phyloP scores from a whole-genome alignment of 2,113 vertebrate species.

The Varanus salvator region DNA sequence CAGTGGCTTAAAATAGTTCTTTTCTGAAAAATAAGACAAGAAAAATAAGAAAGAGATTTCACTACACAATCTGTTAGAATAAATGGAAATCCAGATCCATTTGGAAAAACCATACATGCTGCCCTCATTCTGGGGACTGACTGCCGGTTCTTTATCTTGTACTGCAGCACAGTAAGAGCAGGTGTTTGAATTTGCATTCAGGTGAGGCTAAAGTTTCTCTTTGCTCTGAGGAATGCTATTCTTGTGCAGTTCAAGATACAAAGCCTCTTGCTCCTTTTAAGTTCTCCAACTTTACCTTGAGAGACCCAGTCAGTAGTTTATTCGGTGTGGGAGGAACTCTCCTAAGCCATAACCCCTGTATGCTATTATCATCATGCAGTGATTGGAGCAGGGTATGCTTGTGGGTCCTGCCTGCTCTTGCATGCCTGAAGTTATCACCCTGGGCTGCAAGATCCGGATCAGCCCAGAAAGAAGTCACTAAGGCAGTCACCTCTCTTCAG shows the following conservation, averaged over 20 bases:
- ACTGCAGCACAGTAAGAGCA: not conserved
- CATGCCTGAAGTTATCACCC: too few relatives aligned
- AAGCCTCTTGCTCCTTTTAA: not conserved
- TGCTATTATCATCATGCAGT: not conserved
- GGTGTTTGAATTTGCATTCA: not conserved
- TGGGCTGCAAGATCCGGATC: too few relatives aligned
- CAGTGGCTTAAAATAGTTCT: not conserved
- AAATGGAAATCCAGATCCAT: slow-evolving; percentile 3
- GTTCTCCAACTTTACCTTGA: not conserved
- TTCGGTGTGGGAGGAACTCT: not conserved
- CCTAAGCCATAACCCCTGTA: not conserved
- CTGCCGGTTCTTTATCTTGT: not conserved
- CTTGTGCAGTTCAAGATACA: not conserved
- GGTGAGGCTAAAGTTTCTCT: not conserved
- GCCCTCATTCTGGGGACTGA: not conserved
- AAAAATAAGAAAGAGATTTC: not conserved
- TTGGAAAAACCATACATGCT: not conserved
- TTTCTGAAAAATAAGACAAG: not conserved
- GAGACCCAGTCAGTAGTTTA: not conserved
- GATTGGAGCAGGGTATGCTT: not conserved
- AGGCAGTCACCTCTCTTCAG: too few relatives aligned
- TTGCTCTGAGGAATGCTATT: not conserved
- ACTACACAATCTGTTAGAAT: not conserved
- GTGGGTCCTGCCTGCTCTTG: not conserved
- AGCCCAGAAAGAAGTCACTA: too few relatives aligned